Percentiles rank a stretch among this genome's conserved stretches.
These are phyloP conservation scores for Phymanthus crucifer DNA, from an alignment of 92 coral and sea anemone genomes.

Conservation along the genomic window DNA sequence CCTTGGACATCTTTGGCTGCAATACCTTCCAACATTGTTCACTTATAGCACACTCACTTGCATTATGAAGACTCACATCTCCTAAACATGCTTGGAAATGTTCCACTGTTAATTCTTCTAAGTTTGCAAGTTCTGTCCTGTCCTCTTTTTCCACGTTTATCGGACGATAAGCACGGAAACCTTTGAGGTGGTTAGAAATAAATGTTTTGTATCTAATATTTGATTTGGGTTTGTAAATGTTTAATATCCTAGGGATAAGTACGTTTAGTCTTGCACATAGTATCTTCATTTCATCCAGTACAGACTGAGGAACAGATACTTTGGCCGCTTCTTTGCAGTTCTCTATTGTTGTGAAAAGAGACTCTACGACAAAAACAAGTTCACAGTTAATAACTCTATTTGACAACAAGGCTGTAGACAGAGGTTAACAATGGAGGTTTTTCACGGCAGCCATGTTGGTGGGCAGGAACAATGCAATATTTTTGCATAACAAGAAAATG, in stretches of 20 bases:
- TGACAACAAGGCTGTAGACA: too few relatives aligned
- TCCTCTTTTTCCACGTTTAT: slow-evolving; percentile 29
- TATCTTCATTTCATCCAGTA: slow-evolving; percentile 24
- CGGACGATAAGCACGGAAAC: slow-evolving; percentile 24
- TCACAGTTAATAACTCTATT: too few relatives aligned
- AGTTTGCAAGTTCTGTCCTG: not conserved
- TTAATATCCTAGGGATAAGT: slow-evolving; percentile 30
- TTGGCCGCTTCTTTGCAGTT: slow-evolving; percentile 19
- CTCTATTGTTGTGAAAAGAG: slow-evolving; percentile 20
- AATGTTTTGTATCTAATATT: not conserved
- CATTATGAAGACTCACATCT: slow-evolving; percentile 12
- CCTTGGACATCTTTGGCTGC: slow-evolving; percentile 19
- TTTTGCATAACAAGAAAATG: too few relatives aligned
- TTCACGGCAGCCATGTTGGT: too few relatives aligned
- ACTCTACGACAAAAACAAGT: slow-evolving; percentile 14
- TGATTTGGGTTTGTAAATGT: slow-evolving; percentile 14
- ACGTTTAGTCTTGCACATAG: slow-evolving; percentile 41
- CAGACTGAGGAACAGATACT: slow-evolving; percentile 21
- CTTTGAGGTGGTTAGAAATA: not conserved
- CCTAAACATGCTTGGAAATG: slow-evolving; percentile 33
- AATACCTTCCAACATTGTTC: slow-evolving; percentile 21
- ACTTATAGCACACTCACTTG: slow-evolving; percentile 18
- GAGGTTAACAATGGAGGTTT: too few relatives aligned
- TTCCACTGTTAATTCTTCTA: not conserved
- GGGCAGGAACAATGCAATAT: too few relatives aligned